A percentile compares a stretch with the other conserved stretches of the same genome.
These are phyloP conservation scores for Chelon labrosus DNA, from an alignment of 2,797 vertebrate species.

Conservation along the genomic window DNA sequence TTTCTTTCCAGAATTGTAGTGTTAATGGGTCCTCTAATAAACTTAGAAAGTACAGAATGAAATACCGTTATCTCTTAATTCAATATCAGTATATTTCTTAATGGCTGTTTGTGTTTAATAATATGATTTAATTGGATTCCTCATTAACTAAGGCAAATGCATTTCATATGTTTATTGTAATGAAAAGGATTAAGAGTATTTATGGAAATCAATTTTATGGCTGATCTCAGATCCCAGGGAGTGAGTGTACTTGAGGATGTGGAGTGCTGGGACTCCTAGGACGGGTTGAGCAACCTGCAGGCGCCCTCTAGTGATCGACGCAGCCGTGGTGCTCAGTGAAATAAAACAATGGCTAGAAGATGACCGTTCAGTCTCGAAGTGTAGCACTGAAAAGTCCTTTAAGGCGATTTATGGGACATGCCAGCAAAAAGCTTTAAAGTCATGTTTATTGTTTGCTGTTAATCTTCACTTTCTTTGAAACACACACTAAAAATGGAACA, in stretches of 20 bases:
- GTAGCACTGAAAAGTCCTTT: too few relatives aligned
- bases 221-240: slow-evolving; percentile 39
- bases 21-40: background rate
- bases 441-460: background rate
- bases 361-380: background rate
- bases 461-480: background rate
- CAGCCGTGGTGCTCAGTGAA: slow-evolving; percentile 5
- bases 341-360: background rate
- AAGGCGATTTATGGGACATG: too few relatives aligned
- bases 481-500: too few relatives aligned
- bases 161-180: slow-evolving; percentile 25
- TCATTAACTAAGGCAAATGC: slow-evolving; percentile 34
- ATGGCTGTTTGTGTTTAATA: background rate
- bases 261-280: slow-evolving; percentile 14
- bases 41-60: background rate
- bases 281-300: slow-evolving; percentile 59
- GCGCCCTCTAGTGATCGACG: slow-evolving; percentile 83
- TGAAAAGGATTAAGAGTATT: slow-evolving; percentile 47
- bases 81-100: background rate
- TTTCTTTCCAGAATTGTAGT: background rate
- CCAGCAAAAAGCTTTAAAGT: too few relatives aligned
- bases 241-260: slow-evolving; percentile 24
- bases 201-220: slow-evolving; percentile 51
- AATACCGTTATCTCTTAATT: background rate
- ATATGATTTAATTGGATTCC: slow-evolving; percentile 11